Percentiles rank a stretch among this genome's conserved stretches.
These are phyloP conservation scores for Pachypanchax playfairii DNA, from an alignment of 2,113 vertebrate genomes.

Conservation along the genomic window DNA sequence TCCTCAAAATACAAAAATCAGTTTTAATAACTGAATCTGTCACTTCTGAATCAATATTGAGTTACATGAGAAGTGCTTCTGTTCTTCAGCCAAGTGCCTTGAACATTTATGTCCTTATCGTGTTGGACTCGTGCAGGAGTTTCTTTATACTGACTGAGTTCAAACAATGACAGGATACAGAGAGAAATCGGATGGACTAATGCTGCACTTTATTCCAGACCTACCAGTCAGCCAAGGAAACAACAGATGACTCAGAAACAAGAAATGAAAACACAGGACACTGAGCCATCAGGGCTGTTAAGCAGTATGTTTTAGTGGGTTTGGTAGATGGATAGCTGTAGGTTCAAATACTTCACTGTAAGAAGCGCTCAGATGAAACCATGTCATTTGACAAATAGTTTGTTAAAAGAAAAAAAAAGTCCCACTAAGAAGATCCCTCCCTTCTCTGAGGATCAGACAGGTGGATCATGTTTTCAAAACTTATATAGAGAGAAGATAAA, in stretches of 20 bases:
- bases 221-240: slow-evolving; percentile 48
- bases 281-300: slow-evolving; percentile 34
- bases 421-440: too few relatives aligned
- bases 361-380: not conserved
- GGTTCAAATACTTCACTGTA: slow-evolving; percentile 26
- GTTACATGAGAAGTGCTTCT: too few relatives aligned
- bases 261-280: slow-evolving; percentile 64
- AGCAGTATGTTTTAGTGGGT: slow-evolving; percentile 6
- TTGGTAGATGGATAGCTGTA: slow-evolving; percentile 20
- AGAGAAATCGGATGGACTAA: slow-evolving; percentile 21
- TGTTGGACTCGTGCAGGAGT: not conserved
- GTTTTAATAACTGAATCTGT: too few relatives aligned
- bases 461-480: too few relatives aligned
- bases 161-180: slow-evolving; percentile 61
- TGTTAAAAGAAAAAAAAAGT: not conserved
- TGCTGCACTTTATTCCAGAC: slow-evolving; percentile 11
- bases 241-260: slow-evolving; percentile 55
- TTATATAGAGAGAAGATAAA: not conserved
- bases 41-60: too few relatives aligned
- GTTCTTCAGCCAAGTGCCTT: too few relatives aligned
- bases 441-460: too few relatives aligned
- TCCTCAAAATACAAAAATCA: too few relatives aligned
- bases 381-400: not conserved
- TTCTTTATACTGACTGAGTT: not conserved
- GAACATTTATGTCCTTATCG: too few relatives aligned